A percentile compares a stretch with the other conserved stretches of the same genome.
These are phyloP conservation scores for Amniataba percoides DNA, from an alignment of 2,797 vertebrate species.

Conservation along the genomic window DNA sequence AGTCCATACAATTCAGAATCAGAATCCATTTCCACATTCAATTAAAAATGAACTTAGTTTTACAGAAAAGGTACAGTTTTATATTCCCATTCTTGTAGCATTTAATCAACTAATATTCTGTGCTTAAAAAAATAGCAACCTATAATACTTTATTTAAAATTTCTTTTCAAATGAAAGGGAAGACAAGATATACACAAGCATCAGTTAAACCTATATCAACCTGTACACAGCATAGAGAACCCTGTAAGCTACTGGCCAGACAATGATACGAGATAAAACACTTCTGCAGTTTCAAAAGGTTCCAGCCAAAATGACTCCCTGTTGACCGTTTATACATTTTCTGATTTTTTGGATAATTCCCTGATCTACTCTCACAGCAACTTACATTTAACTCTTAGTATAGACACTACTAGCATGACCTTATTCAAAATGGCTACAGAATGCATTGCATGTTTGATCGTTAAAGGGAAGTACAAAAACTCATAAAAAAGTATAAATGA, in stretches of 20 bases:
- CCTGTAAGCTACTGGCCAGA: constrained; percentile 86
- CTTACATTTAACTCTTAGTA: constrained; percentile 68
- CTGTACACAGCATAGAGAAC: constrained; percentile 88
- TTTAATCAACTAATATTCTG: constrained; percentile 83
- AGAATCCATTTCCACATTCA: constrained; percentile 71
- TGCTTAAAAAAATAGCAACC: constrained; percentile 90
- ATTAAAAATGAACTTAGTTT: constrained; percentile 80
- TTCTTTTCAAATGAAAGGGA: constrained; percentile 87
- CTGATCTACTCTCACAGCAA: constrained; percentile 78
- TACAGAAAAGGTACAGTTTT: constrained; percentile 75
- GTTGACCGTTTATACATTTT: constrained; percentile 74
- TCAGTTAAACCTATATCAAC: constrained; percentile 86
- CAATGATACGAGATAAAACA: constrained; percentile 75
- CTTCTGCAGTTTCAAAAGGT: constrained; percentile 70
- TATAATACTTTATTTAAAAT: constrained; percentile 96
- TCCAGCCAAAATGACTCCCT: constrained; percentile 81
- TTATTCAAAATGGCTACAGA: constrained; percentile 77
- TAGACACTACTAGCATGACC: constrained; percentile 63
- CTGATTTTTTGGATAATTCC: constrained; percentile 72
- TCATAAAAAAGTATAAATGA: constrained; percentile 77
- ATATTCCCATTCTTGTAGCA: constrained; percentile 80
- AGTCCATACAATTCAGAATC: constrained; percentile 71
- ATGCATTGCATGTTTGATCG: constrained; percentile 75
- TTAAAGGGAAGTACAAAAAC: constrained; percentile 84
- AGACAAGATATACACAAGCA: constrained; percentile 93